Percentiles rank a stretch among this genome's conserved stretches.
Evolutionary conservation across 2,888 invertebrate species (phyloP).

Genomic region (Acrocyrtus sp.): DNA sequence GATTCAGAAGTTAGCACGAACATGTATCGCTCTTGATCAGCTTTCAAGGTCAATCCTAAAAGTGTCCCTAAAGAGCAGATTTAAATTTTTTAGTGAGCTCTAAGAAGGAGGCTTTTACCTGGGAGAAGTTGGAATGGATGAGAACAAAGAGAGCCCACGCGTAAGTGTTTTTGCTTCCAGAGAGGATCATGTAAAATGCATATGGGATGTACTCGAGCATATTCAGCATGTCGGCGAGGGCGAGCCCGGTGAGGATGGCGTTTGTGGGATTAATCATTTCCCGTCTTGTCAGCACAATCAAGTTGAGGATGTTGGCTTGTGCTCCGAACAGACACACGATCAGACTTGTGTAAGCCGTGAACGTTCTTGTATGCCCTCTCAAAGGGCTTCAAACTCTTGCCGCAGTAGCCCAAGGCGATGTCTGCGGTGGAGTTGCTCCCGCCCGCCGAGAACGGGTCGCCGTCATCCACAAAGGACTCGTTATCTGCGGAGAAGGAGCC

Average conservation of each 20-base stretch:
- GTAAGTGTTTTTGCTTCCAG: slow-evolving; percentile 78
- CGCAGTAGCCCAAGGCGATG: slow-evolving; percentile 66
- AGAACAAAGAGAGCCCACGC: slow-evolving; percentile 86
- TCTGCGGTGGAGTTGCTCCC: slow-evolving; percentile 5
- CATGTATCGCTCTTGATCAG: neutral
- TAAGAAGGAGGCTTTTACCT: slow-evolving; percentile 86
- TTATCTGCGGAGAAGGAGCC: slow-evolving; percentile 7
- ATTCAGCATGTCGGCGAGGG: slow-evolving; percentile 93
- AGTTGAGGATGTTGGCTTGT: slow-evolving; percentile 90
- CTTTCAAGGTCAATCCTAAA: neutral
- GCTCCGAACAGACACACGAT: slow-evolving; percentile 90
- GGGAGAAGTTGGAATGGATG: slow-evolving; percentile 90
- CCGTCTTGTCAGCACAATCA: slow-evolving; percentile 86
- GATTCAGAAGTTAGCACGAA: neutral
- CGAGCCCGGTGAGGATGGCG: slow-evolving; percentile 88
- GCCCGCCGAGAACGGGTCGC: neutral
- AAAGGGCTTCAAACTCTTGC: slow-evolving; percentile 72
- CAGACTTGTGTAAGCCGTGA: slow-evolving; percentile 86
- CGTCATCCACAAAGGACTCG: slow-evolving; percentile 10
- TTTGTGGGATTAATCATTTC: slow-evolving; percentile 95
- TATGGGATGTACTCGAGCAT: slow-evolving; percentile 95
- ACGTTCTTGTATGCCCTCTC: slow-evolving; percentile 74
- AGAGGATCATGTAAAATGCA: slow-evolving; percentile 81
- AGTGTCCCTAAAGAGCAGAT: neutral
- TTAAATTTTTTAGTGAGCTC: neutral